Percentiles rank a stretch among this genome's conserved stretches.
phyloP scores from a whole-genome alignment of 2,113 vertebrate genomes.

The Phrynosoma platyrhinos region DNA sequence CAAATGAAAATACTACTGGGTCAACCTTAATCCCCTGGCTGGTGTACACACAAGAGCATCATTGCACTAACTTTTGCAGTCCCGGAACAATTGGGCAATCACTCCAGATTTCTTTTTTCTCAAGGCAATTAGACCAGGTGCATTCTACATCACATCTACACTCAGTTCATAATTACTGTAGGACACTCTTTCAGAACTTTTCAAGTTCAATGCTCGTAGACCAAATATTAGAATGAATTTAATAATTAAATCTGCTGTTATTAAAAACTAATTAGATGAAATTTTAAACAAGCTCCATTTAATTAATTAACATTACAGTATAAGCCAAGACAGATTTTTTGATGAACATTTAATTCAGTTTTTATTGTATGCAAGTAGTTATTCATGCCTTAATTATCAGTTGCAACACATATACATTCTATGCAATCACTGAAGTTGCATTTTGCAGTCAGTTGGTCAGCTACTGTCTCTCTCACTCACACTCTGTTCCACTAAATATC shows the following conservation, averaged over 20 bases:
- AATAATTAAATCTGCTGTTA: slow-evolving; percentile 30
- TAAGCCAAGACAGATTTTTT: slow-evolving; percentile 13
- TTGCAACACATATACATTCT: neutral
- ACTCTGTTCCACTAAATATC: slow-evolving; percentile 13
- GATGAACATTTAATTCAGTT: slow-evolving; percentile 20
- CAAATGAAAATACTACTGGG: too few relatives aligned
- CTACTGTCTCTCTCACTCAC: slow-evolving; percentile 4
- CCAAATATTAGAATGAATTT: slow-evolving; percentile 19
- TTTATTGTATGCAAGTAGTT: slow-evolving; percentile 35
- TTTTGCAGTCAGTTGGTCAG: slow-evolving; percentile 31
- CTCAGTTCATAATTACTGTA: neutral
- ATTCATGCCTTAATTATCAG: slow-evolving; percentile 16
- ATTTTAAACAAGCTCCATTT: slow-evolving; percentile 50
- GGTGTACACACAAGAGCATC: neutral
- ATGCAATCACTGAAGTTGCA: slow-evolving; percentile 14
- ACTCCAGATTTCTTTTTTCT: neutral
- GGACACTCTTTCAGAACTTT: neutral
- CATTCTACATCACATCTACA: neutral
- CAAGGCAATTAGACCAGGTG: neutral
- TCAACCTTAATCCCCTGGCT: neutral
- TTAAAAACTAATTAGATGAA: slow-evolving; percentile 40
- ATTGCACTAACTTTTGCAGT: neutral
- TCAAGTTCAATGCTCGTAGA: slow-evolving; percentile 7
- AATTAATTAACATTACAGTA: slow-evolving; percentile 23
- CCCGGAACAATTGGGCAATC: neutral